Conservation (phyloP, 2,888 invertebrate species). For the Agrypnus murinus region DNA sequence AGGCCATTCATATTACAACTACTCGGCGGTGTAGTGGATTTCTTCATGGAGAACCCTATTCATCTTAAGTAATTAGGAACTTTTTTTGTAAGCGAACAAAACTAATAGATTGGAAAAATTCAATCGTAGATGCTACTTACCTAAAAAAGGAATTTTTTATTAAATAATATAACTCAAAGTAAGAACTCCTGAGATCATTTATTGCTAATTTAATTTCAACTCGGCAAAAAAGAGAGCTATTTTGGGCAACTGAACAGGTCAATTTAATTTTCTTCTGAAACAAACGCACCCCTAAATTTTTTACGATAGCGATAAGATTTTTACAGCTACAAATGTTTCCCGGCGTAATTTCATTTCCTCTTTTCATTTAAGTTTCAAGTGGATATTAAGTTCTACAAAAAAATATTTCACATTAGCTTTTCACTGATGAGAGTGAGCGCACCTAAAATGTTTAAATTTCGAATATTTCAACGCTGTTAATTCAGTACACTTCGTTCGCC, state of each 20-base stretch:
- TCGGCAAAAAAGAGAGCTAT: constrained; percentile 33
- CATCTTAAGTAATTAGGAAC: no score
- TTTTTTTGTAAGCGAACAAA: not conserved
- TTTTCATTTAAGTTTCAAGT: constrained; percentile 33
- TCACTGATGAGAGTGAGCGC: constrained; percentile 1
- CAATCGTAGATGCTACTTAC: not conserved
- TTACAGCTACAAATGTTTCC: constrained; percentile 35
- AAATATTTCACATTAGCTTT: constrained; percentile 11
- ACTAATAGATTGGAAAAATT: not conserved
- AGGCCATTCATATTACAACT: no score
- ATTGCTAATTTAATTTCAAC: constrained; percentile 30
- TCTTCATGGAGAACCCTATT: no score
- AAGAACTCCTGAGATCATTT: constrained; percentile 19
- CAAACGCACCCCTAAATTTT: constrained; percentile 38
- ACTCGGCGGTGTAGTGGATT: no score
- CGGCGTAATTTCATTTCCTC: constrained; percentile 36
- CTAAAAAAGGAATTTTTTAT: no score
- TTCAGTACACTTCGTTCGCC: not conserved
- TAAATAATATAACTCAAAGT: constrained; percentile 1
- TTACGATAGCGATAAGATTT: constrained; percentile 39
- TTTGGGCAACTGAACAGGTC: constrained; percentile 39
- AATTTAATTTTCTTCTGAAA: constrained; percentile 39
- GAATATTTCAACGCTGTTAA: not conserved
- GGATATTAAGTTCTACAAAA: constrained; percentile 20
- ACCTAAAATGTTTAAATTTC: constrained; percentile 2